These are phyloP conservation scores for Zaprionus davidi DNA, from an alignment of 1,140 invertebrate species.

Conservation along the genomic window DNA sequence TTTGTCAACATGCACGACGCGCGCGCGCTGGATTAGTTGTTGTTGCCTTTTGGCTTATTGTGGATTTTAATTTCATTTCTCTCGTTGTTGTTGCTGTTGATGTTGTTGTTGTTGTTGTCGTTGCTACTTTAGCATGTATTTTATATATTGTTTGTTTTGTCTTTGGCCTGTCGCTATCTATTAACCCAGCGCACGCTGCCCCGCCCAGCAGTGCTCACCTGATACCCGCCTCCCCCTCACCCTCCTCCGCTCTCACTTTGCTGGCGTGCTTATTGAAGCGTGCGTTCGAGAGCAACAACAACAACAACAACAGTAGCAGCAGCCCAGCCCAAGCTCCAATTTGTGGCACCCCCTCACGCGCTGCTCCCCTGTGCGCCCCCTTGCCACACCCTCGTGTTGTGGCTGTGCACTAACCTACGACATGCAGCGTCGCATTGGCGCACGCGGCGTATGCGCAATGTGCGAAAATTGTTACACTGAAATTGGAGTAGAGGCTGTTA, in stretches of 20 bases:
- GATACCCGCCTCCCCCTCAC: no score
- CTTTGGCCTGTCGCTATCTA: slow-evolving; percentile 51
- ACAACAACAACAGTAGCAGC: not conserved
- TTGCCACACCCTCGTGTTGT: not conserved
- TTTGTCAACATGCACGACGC: slow-evolving; percentile 48
- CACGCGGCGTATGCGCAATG: slow-evolving; percentile 51
- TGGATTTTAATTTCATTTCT: slow-evolving; percentile 55
- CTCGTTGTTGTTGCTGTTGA: slow-evolving; percentile 10
- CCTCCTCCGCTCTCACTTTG: no score
- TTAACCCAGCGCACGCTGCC: slow-evolving; percentile 42
- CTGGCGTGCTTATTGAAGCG: slow-evolving; percentile 41
- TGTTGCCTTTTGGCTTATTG: slow-evolving; percentile 52
- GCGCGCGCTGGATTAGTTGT: slow-evolving; percentile 53
- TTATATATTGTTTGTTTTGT: slow-evolving; percentile 49
- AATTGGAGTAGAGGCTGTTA: slow-evolving; percentile 15
- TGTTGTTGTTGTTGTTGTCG: slow-evolving; percentile 12
- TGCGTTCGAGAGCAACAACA: slow-evolving; percentile 18
- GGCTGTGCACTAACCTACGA: slow-evolving; percentile 56
- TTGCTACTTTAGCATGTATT: slow-evolving; percentile 30
- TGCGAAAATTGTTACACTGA: slow-evolving; percentile 22
- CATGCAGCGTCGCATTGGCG: slow-evolving; percentile 36
- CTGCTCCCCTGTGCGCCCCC: not conserved
- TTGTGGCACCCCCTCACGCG: not conserved
- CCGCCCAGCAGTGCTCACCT: slow-evolving; percentile 24
- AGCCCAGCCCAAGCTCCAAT: slow-evolving; percentile 15